Evolutionary conservation across 2,113 vertebrate species (phyloP), one percentile per base, ranked within the genome.

Genomic region (Sinocyclocheilus maitianheensis): DNA sequence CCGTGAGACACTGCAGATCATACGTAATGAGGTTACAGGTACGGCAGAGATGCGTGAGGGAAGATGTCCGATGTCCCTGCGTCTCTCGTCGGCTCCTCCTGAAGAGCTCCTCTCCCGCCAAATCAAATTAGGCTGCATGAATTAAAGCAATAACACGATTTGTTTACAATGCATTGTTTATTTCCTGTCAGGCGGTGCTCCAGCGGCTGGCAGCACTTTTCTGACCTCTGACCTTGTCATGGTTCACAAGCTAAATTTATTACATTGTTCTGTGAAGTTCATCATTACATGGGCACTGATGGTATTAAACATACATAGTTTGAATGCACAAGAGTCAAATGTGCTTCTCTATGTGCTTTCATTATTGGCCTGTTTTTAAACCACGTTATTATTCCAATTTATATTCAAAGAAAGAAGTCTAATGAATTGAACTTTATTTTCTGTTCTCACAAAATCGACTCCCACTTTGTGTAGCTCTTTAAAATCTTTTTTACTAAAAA

Each of bases 141-240:
- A 95, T 95, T 94, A 95, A 94, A 94, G 92, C 92, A 92, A 94
- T 94, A 94, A 95, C 83, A 91, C 91, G 93, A 94, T 95, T 95
- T 94, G 93, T 94, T 94, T 95, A 93, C 93, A 92, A 91, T 92
- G 90, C 92, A 85, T 95, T 90, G 93, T 94, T 95, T 94, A 94
- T 95, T 95, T 91, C 84, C 92, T 92, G 92, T 95, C 94, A 94
- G 88, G 90, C 91, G 2, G 77, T n/a, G 81, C 90, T 93, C 91
- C 88, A 81, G 88, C 89, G 91, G 92, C 92, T 89, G 91, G 90
- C 89, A 40, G 81, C 12, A 77, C 86, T 91, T 91, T 14, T 37
- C 74, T 91, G 92, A 95, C 92, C 93, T 88, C 58, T 62, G 90
- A 93, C 94, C 93, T 91, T 88, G 86, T 78, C 88, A 1, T 88